Evolutionary conservation across 2,888 invertebrate species (phyloP).

Genomic region (Drepanosiphum platanoidis): DNA sequence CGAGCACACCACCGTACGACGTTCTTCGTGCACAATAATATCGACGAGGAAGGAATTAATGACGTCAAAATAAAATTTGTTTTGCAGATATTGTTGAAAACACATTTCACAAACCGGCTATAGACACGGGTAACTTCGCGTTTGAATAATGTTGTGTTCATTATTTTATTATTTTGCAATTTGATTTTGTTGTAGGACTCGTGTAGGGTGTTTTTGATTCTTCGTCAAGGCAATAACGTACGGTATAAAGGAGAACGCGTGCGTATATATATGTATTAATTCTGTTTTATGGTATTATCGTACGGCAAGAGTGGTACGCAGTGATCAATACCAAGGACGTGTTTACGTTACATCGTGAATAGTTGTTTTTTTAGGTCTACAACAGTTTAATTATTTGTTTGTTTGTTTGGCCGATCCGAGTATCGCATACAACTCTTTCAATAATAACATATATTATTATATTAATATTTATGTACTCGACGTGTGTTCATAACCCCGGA

Average conservation of each 20-base stretch:
- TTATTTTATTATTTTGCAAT: slow-evolving; percentile 22
- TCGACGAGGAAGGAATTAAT: background rate
- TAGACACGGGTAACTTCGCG: background rate
- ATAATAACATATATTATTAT: background rate
- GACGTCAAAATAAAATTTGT: background rate
- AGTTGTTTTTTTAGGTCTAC: slow-evolving; percentile 37
- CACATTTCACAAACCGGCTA: background rate
- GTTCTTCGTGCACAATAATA: no score
- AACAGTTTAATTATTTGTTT: slow-evolving; percentile 23
- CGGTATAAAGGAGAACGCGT: slow-evolving; percentile 2
- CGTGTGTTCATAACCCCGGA: no score
- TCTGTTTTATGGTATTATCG: no score
- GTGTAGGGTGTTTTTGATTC: slow-evolving; percentile 27
- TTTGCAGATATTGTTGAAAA: background rate
- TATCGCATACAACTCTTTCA: slow-evolving; percentile 1
- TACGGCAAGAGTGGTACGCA: background rate
- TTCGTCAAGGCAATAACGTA: slow-evolving; percentile 21
- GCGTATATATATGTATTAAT: background rate
- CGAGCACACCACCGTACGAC: no score
- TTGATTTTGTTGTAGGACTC: background rate
- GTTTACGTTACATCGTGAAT: slow-evolving; percentile 31
- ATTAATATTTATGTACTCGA: background rate
- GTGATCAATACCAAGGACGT: slow-evolving; percentile 27
- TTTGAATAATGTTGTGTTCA: background rate
- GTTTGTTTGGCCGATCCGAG: background rate